A percentile compares a stretch with the other conserved stretches of the same genome.
Evolutionary conservation across 2,113 vertebrate species (phyloP).

Genomic region (Trogon melanurus): DNA sequence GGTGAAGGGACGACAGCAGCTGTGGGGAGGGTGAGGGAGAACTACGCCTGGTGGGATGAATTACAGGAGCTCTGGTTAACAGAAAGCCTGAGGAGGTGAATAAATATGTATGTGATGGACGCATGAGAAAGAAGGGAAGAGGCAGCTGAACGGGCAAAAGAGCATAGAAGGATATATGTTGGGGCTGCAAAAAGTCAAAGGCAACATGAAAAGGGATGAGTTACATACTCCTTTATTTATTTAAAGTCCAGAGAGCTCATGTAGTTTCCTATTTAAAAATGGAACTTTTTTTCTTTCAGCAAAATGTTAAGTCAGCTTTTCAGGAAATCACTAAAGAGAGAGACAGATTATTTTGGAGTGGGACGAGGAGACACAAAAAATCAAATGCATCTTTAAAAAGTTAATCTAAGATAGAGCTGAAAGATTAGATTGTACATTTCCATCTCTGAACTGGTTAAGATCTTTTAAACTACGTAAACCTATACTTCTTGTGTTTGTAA

Average conservation of each 20-base stretch:
- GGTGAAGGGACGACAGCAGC: background rate
- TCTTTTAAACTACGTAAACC: background rate
- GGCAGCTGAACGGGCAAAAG: background rate
- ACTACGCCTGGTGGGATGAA: background rate
- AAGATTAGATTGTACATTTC: background rate
- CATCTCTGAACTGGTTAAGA: background rate
- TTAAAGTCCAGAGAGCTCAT: background rate
- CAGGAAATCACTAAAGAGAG: background rate
- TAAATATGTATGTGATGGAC: background rate
- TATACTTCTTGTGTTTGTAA: background rate
- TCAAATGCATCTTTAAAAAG: background rate
- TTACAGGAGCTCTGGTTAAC: background rate
- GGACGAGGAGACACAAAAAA: background rate
- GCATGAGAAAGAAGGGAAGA: background rate
- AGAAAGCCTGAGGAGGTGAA: background rate
- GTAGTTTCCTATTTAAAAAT: background rate
- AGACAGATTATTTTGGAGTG: background rate
- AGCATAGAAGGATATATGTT: background rate
- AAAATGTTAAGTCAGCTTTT: background rate
- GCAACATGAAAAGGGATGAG: background rate
- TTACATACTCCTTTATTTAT: background rate
- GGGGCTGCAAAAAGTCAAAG: background rate
- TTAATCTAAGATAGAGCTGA: background rate
- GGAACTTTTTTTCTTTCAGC: background rate
- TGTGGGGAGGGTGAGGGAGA: background rate